These are phyloP conservation scores for Takifugu rubripes DNA, from an alignment of 2,797 vertebrate species.

Conservation along the genomic window DNA sequence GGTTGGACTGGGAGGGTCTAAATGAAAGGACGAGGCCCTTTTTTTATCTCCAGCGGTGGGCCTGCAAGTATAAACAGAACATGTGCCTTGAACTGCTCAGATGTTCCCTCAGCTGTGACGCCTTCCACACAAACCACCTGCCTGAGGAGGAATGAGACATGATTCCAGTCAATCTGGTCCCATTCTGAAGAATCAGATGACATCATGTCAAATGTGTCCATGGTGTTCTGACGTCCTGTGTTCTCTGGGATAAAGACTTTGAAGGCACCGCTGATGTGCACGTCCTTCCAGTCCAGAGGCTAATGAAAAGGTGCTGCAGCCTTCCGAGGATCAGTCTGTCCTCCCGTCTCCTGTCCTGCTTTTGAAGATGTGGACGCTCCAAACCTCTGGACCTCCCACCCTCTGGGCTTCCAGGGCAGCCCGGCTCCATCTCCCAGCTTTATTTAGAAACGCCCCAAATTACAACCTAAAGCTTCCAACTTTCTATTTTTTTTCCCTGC, in stretches of 20 bases:
- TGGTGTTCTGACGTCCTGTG: too few relatives aligned
- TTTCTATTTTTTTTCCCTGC: constrained; percentile 61
- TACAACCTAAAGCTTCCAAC: constrained; percentile 56
- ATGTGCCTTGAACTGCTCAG: constrained; percentile 32
- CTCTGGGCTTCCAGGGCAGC: constrained; percentile 35
- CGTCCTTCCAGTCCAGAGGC: too few relatives aligned
- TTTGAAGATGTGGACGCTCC: constrained; percentile 37
- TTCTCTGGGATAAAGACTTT: too few relatives aligned
- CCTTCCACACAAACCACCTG: constrained; percentile 37
- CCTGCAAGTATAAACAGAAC: constrained; percentile 44
- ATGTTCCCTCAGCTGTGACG: constrained; percentile 24
- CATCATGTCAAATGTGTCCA: too few relatives aligned
- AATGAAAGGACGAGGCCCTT: constrained; percentile 9
- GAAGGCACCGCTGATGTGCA: too few relatives aligned
- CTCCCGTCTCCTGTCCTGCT: constrained; percentile 12
- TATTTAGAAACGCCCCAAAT: constrained; percentile 64
- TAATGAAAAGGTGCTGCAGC: constrained; percentile 1
- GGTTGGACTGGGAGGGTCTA: constrained; percentile 33
- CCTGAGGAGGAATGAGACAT: constrained; percentile 3
- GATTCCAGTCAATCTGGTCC: constrained; percentile 5
- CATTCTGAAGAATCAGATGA: not conserved
- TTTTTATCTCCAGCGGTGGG: constrained; percentile 46
- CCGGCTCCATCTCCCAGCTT: constrained; percentile 40
- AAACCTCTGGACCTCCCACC: constrained; percentile 38
- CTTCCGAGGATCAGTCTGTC: not conserved